phyloP scores from a whole-genome alignment of 2,888 invertebrate species.

The Patella caerulea region DNA sequence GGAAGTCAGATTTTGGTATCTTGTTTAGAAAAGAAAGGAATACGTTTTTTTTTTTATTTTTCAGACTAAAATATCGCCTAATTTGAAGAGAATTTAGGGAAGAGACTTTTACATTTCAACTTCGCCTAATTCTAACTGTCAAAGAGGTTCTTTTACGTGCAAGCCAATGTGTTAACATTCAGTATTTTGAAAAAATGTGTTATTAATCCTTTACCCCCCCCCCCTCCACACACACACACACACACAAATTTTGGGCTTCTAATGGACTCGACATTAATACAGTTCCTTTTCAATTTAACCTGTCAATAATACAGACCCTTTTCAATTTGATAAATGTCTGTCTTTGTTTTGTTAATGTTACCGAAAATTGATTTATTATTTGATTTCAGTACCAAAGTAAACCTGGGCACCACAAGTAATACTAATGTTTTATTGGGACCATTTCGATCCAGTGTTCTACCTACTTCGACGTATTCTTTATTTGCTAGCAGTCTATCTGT shows the following conservation, averaged over 20 bases:
- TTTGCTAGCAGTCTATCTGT: conserved; percentile 33
- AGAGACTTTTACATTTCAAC: no score
- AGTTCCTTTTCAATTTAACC: no score
- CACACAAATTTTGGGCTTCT: no score
- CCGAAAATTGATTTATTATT: not conserved
- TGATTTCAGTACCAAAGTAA: conserved; percentile 36
- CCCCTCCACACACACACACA: no score
- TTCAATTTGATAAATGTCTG: no score
- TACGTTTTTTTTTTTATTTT: not conserved
- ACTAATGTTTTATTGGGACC: conserved; percentile 41
- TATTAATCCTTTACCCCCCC: no score
- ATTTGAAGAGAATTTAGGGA: not conserved
- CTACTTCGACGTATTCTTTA: conserved; percentile 41
- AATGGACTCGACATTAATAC: not conserved
- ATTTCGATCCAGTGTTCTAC: conserved; percentile 42
- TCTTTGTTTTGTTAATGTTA: not conserved
- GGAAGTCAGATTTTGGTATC: no score
- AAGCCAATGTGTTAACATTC: no score
- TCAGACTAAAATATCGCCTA: not conserved
- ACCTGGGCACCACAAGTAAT: conserved; percentile 40
- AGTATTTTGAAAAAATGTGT: no score
- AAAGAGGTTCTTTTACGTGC: no score
- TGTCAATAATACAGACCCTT: not conserved
- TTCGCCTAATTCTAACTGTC: no score
- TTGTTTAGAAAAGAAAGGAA: no score